Percentiles rank a stretch among this genome's conserved stretches.
phyloP scores from a whole-genome alignment of 2,888 invertebrate species.

The Lacanobia wlatinum region DNA sequence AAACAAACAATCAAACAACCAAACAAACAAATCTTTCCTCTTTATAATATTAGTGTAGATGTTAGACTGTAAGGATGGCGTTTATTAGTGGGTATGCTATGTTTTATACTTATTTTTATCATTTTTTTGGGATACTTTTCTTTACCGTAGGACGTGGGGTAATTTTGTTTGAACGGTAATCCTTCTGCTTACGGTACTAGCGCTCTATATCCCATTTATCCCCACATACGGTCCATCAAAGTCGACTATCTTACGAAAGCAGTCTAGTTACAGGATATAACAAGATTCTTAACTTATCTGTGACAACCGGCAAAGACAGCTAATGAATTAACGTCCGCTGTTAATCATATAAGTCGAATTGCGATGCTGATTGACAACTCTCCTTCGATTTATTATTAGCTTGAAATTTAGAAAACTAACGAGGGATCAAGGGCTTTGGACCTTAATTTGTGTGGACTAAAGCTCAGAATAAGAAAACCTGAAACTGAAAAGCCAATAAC shows the following conservation, averaged over 20 bases:
- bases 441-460: not conserved
- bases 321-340: slow-evolving; percentile 66
- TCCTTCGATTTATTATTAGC: slow-evolving; percentile 33
- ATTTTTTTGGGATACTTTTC: no score
- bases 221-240: slow-evolving; percentile 19
- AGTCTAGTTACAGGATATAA: slow-evolving; percentile 46
- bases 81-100: no score
- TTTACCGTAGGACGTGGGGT: no score
- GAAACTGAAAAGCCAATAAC: slow-evolving; percentile 5
- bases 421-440: not conserved
- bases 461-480: slow-evolving; percentile 6
- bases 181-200: not conserved
- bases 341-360: slow-evolving; percentile 62
- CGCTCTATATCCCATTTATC: slow-evolving; percentile 10
- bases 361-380: slow-evolving; percentile 60
- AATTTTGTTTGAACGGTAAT: no score
- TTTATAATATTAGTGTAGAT: no score
- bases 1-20: no score
- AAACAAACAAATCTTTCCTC: no score
- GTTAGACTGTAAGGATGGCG: no score
- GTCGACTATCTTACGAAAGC: slow-evolving; percentile 54
- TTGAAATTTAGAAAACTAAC: slow-evolving; percentile 32
- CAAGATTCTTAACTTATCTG: slow-evolving; percentile 62
- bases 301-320: slow-evolving; percentile 44
- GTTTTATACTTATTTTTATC: no score